Conservation (phyloP, 1,140 invertebrate species). For the Linepithema humile region DNA sequence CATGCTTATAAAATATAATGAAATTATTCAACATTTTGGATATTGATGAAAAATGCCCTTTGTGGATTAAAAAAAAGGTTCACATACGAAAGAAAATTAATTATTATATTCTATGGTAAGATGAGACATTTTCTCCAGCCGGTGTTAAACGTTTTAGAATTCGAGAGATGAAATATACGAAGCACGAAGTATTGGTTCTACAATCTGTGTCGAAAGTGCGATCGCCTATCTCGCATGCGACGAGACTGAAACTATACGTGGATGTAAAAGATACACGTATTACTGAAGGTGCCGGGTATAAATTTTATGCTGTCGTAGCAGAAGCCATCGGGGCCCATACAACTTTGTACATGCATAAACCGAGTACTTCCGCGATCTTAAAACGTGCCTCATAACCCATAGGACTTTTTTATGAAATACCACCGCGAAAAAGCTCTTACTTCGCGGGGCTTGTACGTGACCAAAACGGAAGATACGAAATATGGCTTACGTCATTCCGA, state of each 20-base stretch:
- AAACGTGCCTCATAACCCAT: slow-evolving; percentile 53
- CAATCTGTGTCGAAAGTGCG: slow-evolving; percentile 61
- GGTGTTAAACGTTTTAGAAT: slow-evolving; percentile 19
- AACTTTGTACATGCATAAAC: slow-evolving; percentile 61
- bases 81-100: too few species aligned
- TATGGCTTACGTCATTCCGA: background rate
- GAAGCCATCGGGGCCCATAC: slow-evolving; percentile 46
- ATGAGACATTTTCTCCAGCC: background rate
- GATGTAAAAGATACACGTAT: slow-evolving; percentile 65
- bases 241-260: slow-evolving; percentile 29
- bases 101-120: slow-evolving; percentile 2
- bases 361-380: slow-evolving; percentile 52
- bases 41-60: background rate
- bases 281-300: slow-evolving; percentile 56
- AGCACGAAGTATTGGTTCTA: slow-evolving; percentile 39
- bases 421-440: slow-evolving; percentile 36
- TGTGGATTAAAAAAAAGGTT: too few species aligned
- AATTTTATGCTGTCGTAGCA: slow-evolving; percentile 67
- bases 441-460: slow-evolving; percentile 39
- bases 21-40: background rate
- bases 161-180: slow-evolving; percentile 16
- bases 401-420: slow-evolving; percentile 55
- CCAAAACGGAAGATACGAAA: slow-evolving; percentile 31
- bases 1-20: background rate
- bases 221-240: slow-evolving; percentile 44